phyloP scores from a whole-genome alignment of 1,140 invertebrate species.

The Reticulitermes speratus region DNA sequence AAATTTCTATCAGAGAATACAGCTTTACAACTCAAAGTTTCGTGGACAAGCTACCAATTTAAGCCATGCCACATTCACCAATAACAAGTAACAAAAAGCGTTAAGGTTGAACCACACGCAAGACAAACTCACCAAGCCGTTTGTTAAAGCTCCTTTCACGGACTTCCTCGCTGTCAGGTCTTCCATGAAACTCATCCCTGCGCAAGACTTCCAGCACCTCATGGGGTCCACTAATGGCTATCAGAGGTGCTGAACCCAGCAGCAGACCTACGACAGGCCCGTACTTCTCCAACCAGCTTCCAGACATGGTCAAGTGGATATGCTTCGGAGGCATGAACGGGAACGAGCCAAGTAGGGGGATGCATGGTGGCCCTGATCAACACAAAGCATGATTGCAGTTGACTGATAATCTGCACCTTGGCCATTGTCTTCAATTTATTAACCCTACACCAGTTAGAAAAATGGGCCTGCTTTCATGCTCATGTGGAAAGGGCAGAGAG shows the following conservation, averaged over 20 bases:
- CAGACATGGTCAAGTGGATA: conserved; percentile 41
- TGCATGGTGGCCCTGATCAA: conserved; percentile 42
- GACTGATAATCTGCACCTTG: too few species aligned
- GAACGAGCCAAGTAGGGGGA: conserved; percentile 48
- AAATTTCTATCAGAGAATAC: too few species aligned
- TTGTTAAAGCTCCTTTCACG: conserved; percentile 61
- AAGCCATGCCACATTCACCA: too few species aligned
- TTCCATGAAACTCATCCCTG: conserved; percentile 46
- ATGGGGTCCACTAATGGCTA: conserved; percentile 45
- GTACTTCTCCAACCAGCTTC: conserved; percentile 43
- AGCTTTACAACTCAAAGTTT: too few species aligned
- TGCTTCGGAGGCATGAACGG: conserved; percentile 44
- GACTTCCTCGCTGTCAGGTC: conserved; percentile 54
- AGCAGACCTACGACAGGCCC: conserved; percentile 45
- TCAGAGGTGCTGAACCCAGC: conserved; percentile 42
- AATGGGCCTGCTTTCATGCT: too few species aligned
- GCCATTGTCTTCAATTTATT: too few species aligned
- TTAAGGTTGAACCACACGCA: too few species aligned
- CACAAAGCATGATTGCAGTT: too few species aligned
- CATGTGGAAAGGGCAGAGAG: too few species aligned
- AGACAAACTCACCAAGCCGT: conserved; percentile 55
- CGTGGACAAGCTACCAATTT: too few species aligned
- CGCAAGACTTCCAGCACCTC: conserved; percentile 45
- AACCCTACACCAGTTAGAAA: too few species aligned
- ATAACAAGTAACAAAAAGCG: too few species aligned